Conservation (phyloP, 2,888 invertebrate species). For the Punctoribates punctum region DNA sequence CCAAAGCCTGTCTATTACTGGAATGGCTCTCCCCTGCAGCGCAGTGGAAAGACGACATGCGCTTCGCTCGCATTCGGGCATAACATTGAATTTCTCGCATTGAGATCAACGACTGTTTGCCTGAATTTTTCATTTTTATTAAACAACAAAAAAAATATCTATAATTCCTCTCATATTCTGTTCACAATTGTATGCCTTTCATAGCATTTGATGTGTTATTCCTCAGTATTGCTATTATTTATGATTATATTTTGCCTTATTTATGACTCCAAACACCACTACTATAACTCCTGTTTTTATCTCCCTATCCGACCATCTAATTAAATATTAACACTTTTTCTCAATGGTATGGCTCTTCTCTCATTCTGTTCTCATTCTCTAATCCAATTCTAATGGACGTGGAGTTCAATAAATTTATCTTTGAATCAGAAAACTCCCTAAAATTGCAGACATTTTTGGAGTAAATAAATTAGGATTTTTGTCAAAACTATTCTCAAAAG, state of each 20-base stretch:
- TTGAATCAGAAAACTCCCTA: background rate
- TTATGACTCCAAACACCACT: background rate
- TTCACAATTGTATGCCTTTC: background rate
- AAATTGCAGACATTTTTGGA: no score
- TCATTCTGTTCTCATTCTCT: background rate
- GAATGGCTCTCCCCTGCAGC: slow-evolving; percentile 32
- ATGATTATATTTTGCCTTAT: slow-evolving; percentile 35
- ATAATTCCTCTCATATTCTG: background rate
- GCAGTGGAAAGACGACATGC: slow-evolving; percentile 16
- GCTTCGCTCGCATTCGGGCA: background rate
- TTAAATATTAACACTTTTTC: slow-evolving; percentile 35
- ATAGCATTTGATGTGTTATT: background rate
- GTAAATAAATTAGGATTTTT: background rate
- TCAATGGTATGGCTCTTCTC: slow-evolving; percentile 2
- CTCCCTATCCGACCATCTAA: slow-evolving; percentile 19
- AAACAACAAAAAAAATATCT: background rate
- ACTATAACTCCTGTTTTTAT: background rate
- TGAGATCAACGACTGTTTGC: slow-evolving; percentile 30
- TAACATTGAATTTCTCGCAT: background rate
- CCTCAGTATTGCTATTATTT: slow-evolving; percentile 8
- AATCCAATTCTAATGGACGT: background rate
- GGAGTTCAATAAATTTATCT: background rate
- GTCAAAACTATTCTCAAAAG: background rate
- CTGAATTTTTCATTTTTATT: slow-evolving; percentile 11
- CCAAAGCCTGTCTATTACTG: background rate